Base-by-base conservation (phyloP, 37 sponge, comb jelly and placozoan species). In the Halichondria panicea region DNA sequence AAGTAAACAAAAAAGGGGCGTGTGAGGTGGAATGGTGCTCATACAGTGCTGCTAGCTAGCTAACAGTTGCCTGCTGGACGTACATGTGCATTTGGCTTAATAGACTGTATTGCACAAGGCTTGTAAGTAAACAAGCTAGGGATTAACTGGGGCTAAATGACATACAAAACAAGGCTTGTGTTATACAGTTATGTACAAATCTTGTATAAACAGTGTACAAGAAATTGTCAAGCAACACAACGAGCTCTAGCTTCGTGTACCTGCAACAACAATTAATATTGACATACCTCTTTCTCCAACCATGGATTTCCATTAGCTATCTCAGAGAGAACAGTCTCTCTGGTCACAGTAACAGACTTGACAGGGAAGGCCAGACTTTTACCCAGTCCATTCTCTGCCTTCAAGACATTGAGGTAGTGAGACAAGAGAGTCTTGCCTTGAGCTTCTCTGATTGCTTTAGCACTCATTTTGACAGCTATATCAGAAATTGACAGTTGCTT, bases 401-500 rank as follows among this genome's bases (percentile, higher is more conserved):
- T 22, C 1, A 67, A 67, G 37, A 27, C 55, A 7, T 66, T 57
- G 19, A 95, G 40, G 77, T 92, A 82, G 27, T 55, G 39, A 15
- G 55, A 25, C 0, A 97, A 61, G 0, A 94, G 58, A 8, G 64
- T 48, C 80, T 97, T 97, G 21, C 93, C 98, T 62, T 76, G 80
- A 7, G 76, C 87, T 41, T 97, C 98, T 33, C 79, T 45, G 4
- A 97, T 79, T 1, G 95, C 89, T 70, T 94, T 94, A 12, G 95
- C 95, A 67, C 91, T 92, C 68, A 77, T 86, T 59, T 18, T 36
- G 8, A 7, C 39, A 9, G 31, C 8, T 8, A 28, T 35, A 35
- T 12, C 21, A 7, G 24, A 12, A 58, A 27, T 24, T 58, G 25
- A 25, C n/a, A 15, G 13, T 48, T 18, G 52, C 11, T 15, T 48